Conservation (phyloP, 1,140 invertebrate genomes). For the Lasioglossum baleicum region DNA sequence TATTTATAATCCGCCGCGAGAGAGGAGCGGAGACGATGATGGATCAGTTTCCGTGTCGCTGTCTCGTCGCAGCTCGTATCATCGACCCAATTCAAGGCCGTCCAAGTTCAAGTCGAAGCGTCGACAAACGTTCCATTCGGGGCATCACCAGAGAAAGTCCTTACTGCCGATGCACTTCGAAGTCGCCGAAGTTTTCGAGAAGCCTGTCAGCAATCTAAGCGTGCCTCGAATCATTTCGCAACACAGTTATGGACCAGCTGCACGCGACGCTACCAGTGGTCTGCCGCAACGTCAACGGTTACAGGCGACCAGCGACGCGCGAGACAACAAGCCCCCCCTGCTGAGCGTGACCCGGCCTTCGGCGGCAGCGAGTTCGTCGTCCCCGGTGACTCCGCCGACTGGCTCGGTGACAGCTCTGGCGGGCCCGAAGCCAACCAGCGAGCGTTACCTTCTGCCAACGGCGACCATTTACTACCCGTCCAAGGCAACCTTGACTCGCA, state of each 20-base stretch:
- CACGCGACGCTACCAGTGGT: background rate
- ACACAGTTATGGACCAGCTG: slow-evolving; percentile 50
- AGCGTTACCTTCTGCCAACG: slow-evolving; percentile 58
- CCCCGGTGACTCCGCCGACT: slow-evolving; percentile 39
- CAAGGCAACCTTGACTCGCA: slow-evolving; percentile 65
- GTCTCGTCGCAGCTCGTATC: slow-evolving; percentile 65
- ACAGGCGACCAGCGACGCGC: slow-evolving; percentile 46
- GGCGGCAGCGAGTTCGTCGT: slow-evolving; percentile 56
- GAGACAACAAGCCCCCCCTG: slow-evolving; percentile 65
- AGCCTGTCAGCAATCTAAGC: slow-evolving; percentile 74
- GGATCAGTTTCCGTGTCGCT: slow-evolving; percentile 64
- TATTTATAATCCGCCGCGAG: slow-evolving; percentile 83
- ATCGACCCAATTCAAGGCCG: slow-evolving; percentile 63
- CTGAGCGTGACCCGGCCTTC: slow-evolving; percentile 62
- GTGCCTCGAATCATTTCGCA: slow-evolving; percentile 75
- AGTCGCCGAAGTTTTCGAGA: slow-evolving; percentile 74
- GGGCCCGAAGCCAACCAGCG: slow-evolving; percentile 38
- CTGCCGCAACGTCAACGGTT: slow-evolving; percentile 39
- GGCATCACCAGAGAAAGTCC: slow-evolving; percentile 68
- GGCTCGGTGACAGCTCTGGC: slow-evolving; percentile 35
- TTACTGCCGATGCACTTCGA: slow-evolving; percentile 74
- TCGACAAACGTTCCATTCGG: slow-evolving; percentile 77
- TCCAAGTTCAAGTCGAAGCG: slow-evolving; percentile 76
- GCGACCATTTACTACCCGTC: slow-evolving; percentile 64
- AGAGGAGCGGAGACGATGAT: slow-evolving; percentile 71